Conservation (phyloP, 2,888 invertebrate genomes). For the Caenorhabditis sinica region DNA sequence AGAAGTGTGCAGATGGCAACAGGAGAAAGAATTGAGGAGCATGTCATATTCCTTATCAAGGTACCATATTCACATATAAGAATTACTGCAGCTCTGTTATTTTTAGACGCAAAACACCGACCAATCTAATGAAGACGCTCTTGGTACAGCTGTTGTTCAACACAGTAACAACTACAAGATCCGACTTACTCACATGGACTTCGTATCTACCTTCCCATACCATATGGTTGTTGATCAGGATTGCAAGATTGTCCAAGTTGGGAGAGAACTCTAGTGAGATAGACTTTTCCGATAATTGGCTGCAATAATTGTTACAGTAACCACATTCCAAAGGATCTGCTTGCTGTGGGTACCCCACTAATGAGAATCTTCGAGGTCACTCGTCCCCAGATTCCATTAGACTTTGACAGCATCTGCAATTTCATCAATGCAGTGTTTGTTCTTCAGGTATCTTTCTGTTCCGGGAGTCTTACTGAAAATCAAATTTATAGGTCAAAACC, state of each 20-base stretch:
- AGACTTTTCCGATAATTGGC: background rate
- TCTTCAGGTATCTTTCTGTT: slow-evolving; percentile 65
- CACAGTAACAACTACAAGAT: slow-evolving; percentile 65
- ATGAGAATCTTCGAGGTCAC: slow-evolving; percentile 80
- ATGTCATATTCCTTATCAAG: slow-evolving; percentile 79
- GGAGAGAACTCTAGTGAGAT: slow-evolving; percentile 79
- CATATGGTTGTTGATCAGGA: slow-evolving; percentile 82
- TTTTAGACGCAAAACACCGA: slow-evolving; percentile 63
- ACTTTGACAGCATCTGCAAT: slow-evolving; percentile 82
- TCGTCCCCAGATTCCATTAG: slow-evolving; percentile 83
- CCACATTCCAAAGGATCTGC: slow-evolving; percentile 78
- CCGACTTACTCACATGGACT: slow-evolving; percentile 69
- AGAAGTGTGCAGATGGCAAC: slow-evolving; percentile 85
- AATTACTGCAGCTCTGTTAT: background rate
- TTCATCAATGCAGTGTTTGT: slow-evolving; percentile 82
- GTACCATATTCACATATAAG: slow-evolving; percentile 33
- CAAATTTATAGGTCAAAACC: slow-evolving; percentile 63
- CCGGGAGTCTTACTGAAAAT: background rate
- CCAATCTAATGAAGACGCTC: slow-evolving; percentile 67
- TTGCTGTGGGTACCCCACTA: slow-evolving; percentile 79
- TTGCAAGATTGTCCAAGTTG: slow-evolving; percentile 80
- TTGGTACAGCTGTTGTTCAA: slow-evolving; percentile 61
- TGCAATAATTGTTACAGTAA: slow-evolving; percentile 69
- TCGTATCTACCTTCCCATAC: slow-evolving; percentile 78
- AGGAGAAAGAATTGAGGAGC: slow-evolving; percentile 79